These are phyloP conservation scores for Rotaria macrura DNA, from an alignment of 2,888 invertebrate species.

Conservation along the genomic window DNA sequence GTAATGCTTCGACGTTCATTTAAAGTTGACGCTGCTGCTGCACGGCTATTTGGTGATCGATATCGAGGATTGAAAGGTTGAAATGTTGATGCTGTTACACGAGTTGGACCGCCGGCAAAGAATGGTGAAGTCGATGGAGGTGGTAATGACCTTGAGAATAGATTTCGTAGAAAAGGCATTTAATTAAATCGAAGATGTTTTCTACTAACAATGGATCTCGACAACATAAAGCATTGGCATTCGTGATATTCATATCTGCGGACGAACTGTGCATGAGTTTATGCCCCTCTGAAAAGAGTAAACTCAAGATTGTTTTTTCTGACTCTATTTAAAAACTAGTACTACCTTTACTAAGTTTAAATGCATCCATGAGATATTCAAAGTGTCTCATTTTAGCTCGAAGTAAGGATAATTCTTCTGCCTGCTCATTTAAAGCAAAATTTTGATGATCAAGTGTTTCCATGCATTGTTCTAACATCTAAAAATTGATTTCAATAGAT, in stretches of 20 bases:
- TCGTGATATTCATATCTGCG: background rate
- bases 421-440: background rate
- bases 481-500: background rate
- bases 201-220: background rate
- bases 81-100: background rate
- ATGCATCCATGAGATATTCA: background rate
- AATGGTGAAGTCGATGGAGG: background rate
- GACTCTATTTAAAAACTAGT: background rate
- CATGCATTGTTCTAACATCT: background rate
- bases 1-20: background rate
- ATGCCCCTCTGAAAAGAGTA: background rate
- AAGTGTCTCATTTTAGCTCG: slow-evolving; percentile 1
- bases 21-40: background rate
- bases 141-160: background rate
- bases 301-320: background rate
- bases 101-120: background rate
- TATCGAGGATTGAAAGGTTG: background rate
- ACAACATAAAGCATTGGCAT: background rate
- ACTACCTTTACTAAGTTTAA: background rate
- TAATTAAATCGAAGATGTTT: background rate
- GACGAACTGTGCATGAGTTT: background rate
- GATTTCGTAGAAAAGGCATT: background rate
- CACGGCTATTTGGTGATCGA: background rate
- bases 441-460: background rate
- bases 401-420: background rate